These are phyloP conservation scores for Thalassarche chlororhynchos DNA, from an alignment of 2,113 vertebrate genomes.

Conservation along the genomic window DNA sequence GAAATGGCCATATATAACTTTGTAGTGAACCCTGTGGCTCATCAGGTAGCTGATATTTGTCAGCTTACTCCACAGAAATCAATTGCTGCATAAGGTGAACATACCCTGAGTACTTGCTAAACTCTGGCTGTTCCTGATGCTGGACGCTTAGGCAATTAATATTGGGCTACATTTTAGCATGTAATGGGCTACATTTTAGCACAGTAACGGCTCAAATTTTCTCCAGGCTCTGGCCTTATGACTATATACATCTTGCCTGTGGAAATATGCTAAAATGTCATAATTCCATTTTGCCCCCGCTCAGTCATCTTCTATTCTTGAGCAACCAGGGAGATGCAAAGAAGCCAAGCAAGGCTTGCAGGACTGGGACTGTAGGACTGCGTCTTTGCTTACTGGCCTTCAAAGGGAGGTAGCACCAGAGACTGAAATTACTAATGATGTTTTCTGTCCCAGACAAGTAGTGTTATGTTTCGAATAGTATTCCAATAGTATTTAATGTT, in stretches of 20 bases:
- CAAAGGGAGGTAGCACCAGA: background rate
- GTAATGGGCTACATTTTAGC: background rate
- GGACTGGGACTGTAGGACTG: background rate
- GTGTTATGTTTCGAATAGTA: background rate
- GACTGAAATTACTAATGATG: too few relatives aligned
- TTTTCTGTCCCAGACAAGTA: background rate
- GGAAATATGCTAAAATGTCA: background rate
- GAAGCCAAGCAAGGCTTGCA: background rate
- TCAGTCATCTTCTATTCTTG: background rate
- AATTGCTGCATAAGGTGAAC: background rate
- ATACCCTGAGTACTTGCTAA: too few relatives aligned
- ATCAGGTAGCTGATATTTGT: background rate
- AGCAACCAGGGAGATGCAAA: background rate
- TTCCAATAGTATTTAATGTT: background rate
- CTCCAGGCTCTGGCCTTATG: background rate
- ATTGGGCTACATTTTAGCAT: too few relatives aligned
- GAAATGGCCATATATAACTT: background rate
- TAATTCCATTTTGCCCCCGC: background rate
- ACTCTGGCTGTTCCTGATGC: background rate
- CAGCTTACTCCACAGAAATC: background rate
- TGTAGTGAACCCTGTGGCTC: background rate
- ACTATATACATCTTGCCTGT: background rate
- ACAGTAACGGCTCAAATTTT: background rate
- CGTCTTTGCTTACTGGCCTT: background rate
- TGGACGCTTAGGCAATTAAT: rapidly evolving